Evolutionary conservation across 2,797 vertebrate genomes (phyloP), one percentile per base, ranked within the genome.

Genomic region (Enteromius thamalakanensis): DNA sequence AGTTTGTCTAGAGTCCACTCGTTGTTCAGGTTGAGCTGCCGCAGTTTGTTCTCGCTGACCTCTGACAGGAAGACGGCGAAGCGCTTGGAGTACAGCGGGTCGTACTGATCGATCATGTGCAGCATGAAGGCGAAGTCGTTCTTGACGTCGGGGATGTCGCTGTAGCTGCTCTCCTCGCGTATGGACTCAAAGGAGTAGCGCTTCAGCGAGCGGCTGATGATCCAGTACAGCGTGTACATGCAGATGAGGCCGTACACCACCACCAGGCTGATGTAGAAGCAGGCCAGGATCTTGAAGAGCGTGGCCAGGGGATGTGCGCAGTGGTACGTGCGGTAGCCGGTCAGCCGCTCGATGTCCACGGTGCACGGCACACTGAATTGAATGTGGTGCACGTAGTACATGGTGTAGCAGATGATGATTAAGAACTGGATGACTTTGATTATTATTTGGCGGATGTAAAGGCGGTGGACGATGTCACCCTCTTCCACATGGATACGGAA

Each of bases 71-170:
- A 99, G 71, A 99, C 97, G 0, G 98, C 98, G 0, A 99, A 99
- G 84, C 98, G 97, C 86, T 99, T 99, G 0, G 97, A 99, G 90
- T 99, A 99, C 19, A 99, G 96, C 0, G 97, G 98, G 91, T 99
- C 98, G 0, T 99, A 99, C 91, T 99, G 98, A 88, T 99, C 98
- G 0, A 98, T 99, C 92, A 99, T 96, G 85, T 99, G 98, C 14
- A 99, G 93, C 98, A 99, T 99, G 90, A 99, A 99, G 88, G 98
- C 97, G 15, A 99, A 99, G 94, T 99, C 98, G 0, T 99, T 99
- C 92, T 98, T 99, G 67, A 99, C 94, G 0, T 99, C 98, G 0
- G 98, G 98, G 84, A 99, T 99, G 94, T 99, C 98, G 0, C 98
- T 99, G 84, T 99, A 99, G 89, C 96, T 98, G 95, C 98, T 99